Percentiles rank a stretch among this genome's conserved stretches.
Evolutionary conservation across 2,797 vertebrate genomes (phyloP).

Genomic region (Pangasius macronema): DNA sequence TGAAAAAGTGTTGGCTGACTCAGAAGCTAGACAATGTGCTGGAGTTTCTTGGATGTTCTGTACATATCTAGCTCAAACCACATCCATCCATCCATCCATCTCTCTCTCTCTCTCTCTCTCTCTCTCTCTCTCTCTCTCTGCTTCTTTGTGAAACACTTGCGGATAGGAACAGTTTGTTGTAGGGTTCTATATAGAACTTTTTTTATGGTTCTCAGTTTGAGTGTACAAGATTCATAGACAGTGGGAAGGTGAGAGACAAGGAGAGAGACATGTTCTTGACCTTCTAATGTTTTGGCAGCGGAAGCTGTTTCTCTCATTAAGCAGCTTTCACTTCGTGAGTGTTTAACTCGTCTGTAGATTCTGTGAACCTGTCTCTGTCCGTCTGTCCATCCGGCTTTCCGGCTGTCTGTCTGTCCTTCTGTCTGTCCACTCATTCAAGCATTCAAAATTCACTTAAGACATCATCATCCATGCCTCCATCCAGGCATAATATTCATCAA

Average conservation of each 20-base stretch:
- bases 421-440: not conserved
- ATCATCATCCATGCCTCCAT: not conserved
- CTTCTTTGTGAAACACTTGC: not conserved
- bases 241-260: too few species aligned
- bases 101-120: not conserved
- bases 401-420: not conserved
- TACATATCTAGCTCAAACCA: not conserved
- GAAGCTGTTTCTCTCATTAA: not conserved
- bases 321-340: not conserved
- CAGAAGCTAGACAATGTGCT: not conserved
- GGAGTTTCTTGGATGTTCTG: not conserved
- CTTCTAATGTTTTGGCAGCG: not conserved
- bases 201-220: not conserved
- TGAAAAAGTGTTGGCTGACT: not conserved
- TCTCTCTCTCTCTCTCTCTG: not conserved
- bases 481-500: not conserved
- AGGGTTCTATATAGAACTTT: not conserved
- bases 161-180: not conserved
- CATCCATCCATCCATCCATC: too few species aligned
- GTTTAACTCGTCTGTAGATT: not conserved
- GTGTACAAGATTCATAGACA: not conserved
- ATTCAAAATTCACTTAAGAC: not conserved
- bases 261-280: not conserved
- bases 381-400: not conserved
- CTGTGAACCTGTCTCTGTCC: not conserved